Evolutionary conservation across 2,797 vertebrate genomes (phyloP).

Genomic region (Coccyzus lansbergi): DNA sequence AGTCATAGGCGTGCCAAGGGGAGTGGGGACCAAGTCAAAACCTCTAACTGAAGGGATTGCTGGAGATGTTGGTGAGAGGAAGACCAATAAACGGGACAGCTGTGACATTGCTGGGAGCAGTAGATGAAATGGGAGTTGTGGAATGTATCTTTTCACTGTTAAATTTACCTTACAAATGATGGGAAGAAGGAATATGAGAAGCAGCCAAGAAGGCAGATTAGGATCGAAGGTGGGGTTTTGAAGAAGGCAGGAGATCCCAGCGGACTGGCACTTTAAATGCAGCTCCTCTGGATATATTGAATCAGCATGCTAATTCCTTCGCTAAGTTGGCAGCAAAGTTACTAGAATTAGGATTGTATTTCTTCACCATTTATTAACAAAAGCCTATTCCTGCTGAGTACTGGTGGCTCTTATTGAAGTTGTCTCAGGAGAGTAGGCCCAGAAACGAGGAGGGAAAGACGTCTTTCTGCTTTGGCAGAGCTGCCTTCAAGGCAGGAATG

Average conservation of each 20-base stretch:
- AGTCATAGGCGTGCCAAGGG: neutral
- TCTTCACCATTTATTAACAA: slow-evolving; percentile 5
- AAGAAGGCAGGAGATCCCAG: neutral
- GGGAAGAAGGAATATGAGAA: neutral
- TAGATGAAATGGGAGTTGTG: neutral
- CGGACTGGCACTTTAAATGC: neutral
- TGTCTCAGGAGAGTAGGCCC: neutral
- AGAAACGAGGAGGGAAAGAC: neutral
- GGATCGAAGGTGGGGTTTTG: neutral
- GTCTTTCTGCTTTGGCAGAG: neutral
- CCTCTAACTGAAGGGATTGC: neutral
- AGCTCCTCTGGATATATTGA: neutral
- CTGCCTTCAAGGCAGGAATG: neutral
- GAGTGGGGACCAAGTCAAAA: neutral
- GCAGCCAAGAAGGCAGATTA: neutral
- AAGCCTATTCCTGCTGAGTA: neutral
- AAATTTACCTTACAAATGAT: neutral
- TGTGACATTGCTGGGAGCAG: neutral
- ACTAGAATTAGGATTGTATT: slow-evolving; percentile 12
- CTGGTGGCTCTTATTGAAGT: neutral
- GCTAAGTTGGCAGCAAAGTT: slow-evolving; percentile 2
- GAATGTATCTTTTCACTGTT: neutral
- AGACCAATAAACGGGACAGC: neutral
- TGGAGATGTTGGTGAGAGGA: neutral
- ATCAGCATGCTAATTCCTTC: neutral